Evolutionary conservation across 2,888 invertebrate genomes (phyloP).

Genomic region (Hemicrepidius hirtus): DNA sequence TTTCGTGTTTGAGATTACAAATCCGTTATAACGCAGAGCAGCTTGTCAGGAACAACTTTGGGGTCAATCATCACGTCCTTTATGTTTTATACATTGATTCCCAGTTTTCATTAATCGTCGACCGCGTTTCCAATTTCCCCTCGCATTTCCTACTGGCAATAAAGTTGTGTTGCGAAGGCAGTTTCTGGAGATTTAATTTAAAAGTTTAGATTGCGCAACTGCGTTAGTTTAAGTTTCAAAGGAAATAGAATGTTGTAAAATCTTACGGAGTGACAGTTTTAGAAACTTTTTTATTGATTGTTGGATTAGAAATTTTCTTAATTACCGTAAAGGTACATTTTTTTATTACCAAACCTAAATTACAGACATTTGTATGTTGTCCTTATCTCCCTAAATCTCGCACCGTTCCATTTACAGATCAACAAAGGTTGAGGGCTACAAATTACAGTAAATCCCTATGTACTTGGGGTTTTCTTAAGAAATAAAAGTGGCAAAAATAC

Average conservation of each 20-base stretch:
- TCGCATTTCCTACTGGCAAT: not conserved
- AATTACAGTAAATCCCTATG: not conserved
- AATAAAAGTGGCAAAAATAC: constrained; percentile 10
- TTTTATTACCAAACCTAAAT: too few species aligned
- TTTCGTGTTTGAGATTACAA: not conserved
- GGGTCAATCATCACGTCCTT: constrained; percentile 14
- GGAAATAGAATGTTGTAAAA: too few species aligned
- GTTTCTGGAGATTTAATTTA: not conserved
- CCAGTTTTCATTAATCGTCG: constrained; percentile 9
- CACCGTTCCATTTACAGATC: not conserved
- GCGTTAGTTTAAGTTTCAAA: not conserved
- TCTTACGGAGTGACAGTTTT: too few species aligned
- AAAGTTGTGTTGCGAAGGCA: not conserved
- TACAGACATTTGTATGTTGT: too few species aligned
- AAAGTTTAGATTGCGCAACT: not conserved
- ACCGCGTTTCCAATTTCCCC: constrained; percentile 5
- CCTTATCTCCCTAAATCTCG: too few species aligned
- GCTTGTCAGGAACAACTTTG: constrained; percentile 1
- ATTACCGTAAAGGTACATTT: too few species aligned
- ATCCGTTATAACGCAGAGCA: not conserved
- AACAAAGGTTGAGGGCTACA: not conserved
- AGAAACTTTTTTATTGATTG: too few species aligned
- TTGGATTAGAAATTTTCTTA: too few species aligned
- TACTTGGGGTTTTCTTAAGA: not conserved
- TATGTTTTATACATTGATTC: constrained; percentile 17